Evolutionary conservation across 2,113 vertebrate species (phyloP).

Genomic region (Taurulus bubalis): DNA sequence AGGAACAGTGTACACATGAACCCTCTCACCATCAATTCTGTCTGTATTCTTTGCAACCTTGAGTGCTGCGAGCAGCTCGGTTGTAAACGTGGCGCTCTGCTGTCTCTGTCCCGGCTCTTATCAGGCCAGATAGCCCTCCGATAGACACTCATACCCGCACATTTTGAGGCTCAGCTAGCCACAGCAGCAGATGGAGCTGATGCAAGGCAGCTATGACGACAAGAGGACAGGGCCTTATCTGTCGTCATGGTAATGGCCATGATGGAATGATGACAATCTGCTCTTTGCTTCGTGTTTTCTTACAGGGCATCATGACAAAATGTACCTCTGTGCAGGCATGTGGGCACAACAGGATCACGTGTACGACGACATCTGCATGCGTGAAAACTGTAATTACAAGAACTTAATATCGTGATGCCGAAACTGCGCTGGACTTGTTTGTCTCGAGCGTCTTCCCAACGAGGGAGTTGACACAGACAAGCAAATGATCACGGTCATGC

Average conservation of each 20-base stretch:
- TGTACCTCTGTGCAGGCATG: conserved; percentile 40
- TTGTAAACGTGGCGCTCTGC: conserved; percentile 44
- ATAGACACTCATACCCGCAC: conserved; percentile 66
- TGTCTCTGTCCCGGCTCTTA: conserved; percentile 62
- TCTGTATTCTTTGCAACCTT: conserved; percentile 30
- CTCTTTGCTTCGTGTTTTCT: conserved; percentile 41
- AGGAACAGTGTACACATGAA: background rate
- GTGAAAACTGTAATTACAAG: conserved; percentile 11
- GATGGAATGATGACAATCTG: conserved; percentile 79
- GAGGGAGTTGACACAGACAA: conserved; percentile 31
- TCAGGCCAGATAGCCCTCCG: conserved; percentile 60
- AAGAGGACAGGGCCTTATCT: conserved; percentile 78
- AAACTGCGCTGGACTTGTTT: background rate
- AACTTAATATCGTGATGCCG: background rate
- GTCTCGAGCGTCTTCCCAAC: background rate
- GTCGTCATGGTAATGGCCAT: conserved; percentile 69
- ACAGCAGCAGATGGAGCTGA: conserved; percentile 69
- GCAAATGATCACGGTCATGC: conserved; percentile 65
- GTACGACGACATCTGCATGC: background rate
- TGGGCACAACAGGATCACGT: conserved; percentile 18
- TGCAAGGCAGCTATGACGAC: conserved; percentile 69
- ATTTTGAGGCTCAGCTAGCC: conserved; percentile 62
- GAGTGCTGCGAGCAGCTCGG: conserved; percentile 19
- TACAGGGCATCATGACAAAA: conserved; percentile 10
- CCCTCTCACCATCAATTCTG: background rate